A percentile compares a stretch with the other conserved stretches of the same genome.
These are phyloP conservation scores for Petrosia ficiformis DNA, from an alignment of 37 sponge, comb jelly and placozoan species.

Conservation along the genomic window DNA sequence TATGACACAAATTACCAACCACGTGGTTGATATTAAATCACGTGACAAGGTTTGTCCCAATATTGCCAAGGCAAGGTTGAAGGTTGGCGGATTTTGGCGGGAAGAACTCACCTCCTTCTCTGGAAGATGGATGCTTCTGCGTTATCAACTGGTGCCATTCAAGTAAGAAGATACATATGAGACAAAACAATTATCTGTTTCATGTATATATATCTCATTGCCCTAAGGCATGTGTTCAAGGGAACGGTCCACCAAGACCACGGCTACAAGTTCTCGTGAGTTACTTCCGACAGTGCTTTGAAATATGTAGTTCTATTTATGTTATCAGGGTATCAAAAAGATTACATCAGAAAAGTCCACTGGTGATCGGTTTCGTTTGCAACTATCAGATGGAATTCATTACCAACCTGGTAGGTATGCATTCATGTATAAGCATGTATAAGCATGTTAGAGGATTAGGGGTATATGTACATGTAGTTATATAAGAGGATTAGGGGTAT, in stretches of 20 bases:
- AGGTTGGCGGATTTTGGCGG: neutral
- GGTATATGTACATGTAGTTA: no score
- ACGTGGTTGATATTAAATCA: neutral
- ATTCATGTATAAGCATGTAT: neutral
- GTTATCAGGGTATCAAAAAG: neutral
- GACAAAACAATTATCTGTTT: neutral
- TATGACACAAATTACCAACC: no score
- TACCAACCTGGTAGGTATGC: constrained; percentile 52
- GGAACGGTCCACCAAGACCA: neutral
- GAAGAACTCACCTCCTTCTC: neutral
- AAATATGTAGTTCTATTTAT: neutral
- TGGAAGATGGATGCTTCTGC: neutral
- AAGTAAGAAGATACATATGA: neutral
- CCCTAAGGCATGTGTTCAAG: neutral
- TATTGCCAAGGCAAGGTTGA: neutral
- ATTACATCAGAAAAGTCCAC: neutral
- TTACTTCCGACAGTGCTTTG: neutral
- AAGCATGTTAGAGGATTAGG: neutral
- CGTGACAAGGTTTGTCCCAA: neutral
- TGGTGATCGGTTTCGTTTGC: constrained; percentile 42
- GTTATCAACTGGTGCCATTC: neutral
- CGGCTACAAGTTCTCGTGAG: neutral
- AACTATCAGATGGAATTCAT: constrained; percentile 57
- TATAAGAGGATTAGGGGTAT: no score
- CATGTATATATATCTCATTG: neutral